phyloP scores from a whole-genome alignment of 2,888 invertebrate species.

The Hetaerina titia region DNA sequence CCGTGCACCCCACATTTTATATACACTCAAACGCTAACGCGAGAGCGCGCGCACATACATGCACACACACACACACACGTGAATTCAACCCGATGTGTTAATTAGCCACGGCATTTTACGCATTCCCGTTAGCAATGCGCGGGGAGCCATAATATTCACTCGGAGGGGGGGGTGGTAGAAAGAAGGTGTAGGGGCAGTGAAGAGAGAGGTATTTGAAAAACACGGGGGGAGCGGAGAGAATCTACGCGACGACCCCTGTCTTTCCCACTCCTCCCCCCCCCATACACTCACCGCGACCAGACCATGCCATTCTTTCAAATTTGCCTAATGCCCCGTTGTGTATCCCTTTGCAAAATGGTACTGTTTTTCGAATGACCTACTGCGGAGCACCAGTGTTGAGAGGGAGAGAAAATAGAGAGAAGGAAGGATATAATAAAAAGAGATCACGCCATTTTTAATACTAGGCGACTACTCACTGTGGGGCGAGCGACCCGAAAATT shows the following conservation, averaged over 20 bases:
- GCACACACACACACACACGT: neutral
- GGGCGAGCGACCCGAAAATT: neutral
- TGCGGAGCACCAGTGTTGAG: neutral
- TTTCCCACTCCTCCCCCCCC: neutral
- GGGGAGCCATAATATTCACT: neutral
- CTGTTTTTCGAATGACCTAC: conserved; percentile 15
- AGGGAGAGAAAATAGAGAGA: neutral
- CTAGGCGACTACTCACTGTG: neutral
- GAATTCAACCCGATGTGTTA: neutral
- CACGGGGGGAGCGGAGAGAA: neutral
- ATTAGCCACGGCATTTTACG: neutral
- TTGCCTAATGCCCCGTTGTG: conserved; percentile 22
- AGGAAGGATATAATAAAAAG: neutral
- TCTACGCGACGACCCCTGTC: neutral
- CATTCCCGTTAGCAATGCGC: neutral
- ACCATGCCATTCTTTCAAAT: conserved; percentile 4
- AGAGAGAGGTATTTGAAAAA: neutral
- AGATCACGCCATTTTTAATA: neutral
- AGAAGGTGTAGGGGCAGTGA: neutral
- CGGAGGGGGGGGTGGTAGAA: neutral
- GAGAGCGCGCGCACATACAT: neutral
- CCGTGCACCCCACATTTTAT: neutral
- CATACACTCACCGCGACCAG: neutral
- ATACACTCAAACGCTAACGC: neutral
- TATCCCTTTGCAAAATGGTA: conserved; percentile 21